Conservation (phyloP, 2,797 vertebrate genomes). For the Gambusia yucatana region DNA sequence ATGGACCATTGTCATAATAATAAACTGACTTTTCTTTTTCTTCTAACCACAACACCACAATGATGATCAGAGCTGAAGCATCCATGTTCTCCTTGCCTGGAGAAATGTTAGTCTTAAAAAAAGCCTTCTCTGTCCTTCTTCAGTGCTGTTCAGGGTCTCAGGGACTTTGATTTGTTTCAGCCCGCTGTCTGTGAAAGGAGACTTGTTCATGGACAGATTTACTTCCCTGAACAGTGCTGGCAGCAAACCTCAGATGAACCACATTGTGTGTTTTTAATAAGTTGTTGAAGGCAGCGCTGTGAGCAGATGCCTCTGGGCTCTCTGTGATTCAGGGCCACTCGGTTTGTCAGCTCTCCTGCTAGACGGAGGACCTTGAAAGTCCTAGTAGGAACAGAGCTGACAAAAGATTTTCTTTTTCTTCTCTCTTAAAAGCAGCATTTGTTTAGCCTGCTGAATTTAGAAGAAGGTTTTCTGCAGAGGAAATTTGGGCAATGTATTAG, state of each 20-base stretch:
- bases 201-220: conserved; percentile 4
- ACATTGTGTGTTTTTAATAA: conserved; percentile 25
- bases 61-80: background rate
- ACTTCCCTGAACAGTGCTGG: background rate
- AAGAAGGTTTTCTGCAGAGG: background rate
- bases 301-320: conserved; percentile 30
- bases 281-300: conserved; percentile 17
- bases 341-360: conserved; percentile 26
- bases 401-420: conserved; percentile 11
- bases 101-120: background rate
- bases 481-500: background rate
- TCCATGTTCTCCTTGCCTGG: background rate
- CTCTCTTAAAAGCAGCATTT: conserved; percentile 10
- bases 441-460: background rate
- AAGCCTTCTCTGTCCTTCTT: background rate
- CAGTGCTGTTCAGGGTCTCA: background rate
- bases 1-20: background rate
- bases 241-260: conserved; percentile 29
- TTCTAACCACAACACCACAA: background rate
- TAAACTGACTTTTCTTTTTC: background rate
- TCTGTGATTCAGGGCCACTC: conserved; percentile 39
- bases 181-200: conserved; percentile 17
- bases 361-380: conserved; percentile 37
- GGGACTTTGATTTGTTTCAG: background rate
- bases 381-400: conserved; percentile 30